Evolutionary conservation across 2,113 vertebrate species (phyloP).

Genomic region (Osmerus eperlanus): DNA sequence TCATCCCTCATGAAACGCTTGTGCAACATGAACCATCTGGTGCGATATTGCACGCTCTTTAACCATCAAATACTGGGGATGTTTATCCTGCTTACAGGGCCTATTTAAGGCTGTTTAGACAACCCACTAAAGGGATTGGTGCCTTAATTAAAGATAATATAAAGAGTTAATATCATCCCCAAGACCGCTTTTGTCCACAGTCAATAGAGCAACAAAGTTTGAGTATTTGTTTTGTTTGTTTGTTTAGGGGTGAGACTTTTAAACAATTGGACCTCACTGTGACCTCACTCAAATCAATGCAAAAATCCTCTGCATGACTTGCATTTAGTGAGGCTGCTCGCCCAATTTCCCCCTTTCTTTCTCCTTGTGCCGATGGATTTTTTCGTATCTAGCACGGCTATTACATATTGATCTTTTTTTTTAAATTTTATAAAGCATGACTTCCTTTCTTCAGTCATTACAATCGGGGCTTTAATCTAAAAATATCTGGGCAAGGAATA

Average conservation of each 20-base stretch:
- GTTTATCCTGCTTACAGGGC: conserved; percentile 74
- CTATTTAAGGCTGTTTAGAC: conserved; percentile 74
- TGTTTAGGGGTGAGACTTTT: conserved; percentile 35
- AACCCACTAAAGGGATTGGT: conserved; percentile 69
- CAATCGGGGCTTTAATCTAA: conserved; percentile 76
- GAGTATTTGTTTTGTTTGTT: conserved; percentile 27
- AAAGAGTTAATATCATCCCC: conserved; percentile 63
- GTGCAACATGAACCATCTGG: conserved; percentile 75
- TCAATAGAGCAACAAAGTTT: conserved; percentile 66
- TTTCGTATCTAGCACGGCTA: conserved; percentile 47
- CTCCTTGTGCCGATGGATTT: conserved; percentile 49
- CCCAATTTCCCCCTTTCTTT: conserved; percentile 34
- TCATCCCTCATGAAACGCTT: conserved; percentile 59
- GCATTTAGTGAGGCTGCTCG: conserved; percentile 27
- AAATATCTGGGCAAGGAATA: conserved; percentile 73
- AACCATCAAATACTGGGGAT: conserved; percentile 69
- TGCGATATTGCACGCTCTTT: conserved; percentile 50
- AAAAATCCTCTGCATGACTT: conserved; percentile 42
- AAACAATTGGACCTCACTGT: conserved; percentile 38
- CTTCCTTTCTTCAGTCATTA: conserved; percentile 69
- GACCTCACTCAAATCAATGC: conserved; percentile 40
- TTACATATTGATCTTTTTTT: conserved; percentile 55
- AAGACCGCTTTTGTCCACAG: conserved; percentile 59
- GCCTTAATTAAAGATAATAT: conserved; percentile 82
- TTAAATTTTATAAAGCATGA: conserved; percentile 70